phyloP scores from a whole-genome alignment of 2,113 vertebrate species.

The Hypanus sabinus region DNA sequence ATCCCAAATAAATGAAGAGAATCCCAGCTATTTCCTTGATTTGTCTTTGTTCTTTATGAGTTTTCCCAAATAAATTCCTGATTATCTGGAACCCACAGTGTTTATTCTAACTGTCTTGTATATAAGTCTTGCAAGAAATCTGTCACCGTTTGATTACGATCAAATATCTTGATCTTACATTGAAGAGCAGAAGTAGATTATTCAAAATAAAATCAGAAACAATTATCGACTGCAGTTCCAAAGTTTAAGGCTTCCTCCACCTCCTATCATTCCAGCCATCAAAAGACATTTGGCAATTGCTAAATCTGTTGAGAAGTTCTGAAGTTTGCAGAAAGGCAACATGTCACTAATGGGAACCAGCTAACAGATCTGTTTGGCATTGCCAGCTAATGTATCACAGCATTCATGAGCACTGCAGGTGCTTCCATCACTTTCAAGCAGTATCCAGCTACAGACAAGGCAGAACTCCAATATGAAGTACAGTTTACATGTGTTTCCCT shows the following conservation, averaged over 20 bases:
- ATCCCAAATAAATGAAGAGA: no score
- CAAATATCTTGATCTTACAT: not conserved
- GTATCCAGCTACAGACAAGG: not conserved
- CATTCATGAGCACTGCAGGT: not conserved
- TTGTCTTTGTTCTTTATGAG: no score
- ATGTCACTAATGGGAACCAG: not conserved
- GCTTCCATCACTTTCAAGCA: not conserved
- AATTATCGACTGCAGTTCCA: not conserved
- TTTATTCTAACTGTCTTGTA: not conserved
- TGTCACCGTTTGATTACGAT: no score
- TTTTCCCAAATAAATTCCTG: no score
- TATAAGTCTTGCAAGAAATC: no score
- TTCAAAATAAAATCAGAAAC: not conserved
- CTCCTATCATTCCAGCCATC: not conserved
- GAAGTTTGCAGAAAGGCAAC: not conserved
- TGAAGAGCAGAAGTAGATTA: not conserved
- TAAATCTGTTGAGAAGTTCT: not conserved
- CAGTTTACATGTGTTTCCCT: not conserved
- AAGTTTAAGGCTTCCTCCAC: not conserved
- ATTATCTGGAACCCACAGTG: no score
- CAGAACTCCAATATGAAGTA: not conserved
- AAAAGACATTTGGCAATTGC: constrained; percentile 18
- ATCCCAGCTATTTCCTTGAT: no score
- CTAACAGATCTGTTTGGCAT: not conserved
- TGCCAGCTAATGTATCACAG: not conserved